Base-by-base conservation (phyloP, 2,113 vertebrate species). In the Macaca nemestrina region DNA sequence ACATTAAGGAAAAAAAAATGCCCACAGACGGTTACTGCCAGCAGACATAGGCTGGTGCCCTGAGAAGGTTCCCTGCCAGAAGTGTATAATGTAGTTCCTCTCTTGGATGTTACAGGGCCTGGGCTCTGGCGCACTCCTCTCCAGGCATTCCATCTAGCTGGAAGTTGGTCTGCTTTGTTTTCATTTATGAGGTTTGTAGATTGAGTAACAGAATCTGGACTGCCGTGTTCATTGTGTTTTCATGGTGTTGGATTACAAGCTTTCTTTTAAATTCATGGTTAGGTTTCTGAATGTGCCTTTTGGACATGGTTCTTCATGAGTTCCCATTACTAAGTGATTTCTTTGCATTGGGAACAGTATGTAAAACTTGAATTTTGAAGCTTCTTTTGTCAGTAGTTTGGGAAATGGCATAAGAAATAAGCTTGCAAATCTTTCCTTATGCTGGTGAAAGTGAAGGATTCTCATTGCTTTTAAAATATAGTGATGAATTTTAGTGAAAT, bases 181-280 rank as follows among this genome's bases (percentile, higher is more conserved):
- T 93, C 86, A n/a, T 83, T 70, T 81, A 59, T 13, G 95, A 92
- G 87, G 82, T 89, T 90, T 80, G 83, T 68, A 93, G 92, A 92
- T 35, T 75, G 92, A 91, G 94, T 73, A 93, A 93, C 86, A 64
- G 86, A 80, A 80, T 92, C 89, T 86, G 86, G 93, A 35, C 68
- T 22, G 35, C 81, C 61, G 93, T 84, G 76, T 57, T 72, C 64
- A 55, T 75, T 72, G 95, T 94, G 67, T 85, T 78, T 92, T 85
- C n/a, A 16, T 79, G 92, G 95, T 76, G 52, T 94, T 61, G 48
- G 64, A 5, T 97, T 91, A 85, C 95, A 43, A 61, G 79, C 38
- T 83, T 93, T 91, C 88, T 94, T 76, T 94, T 87, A 32, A 72
- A 64, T n/a, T 35, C 22, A 14, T 22, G 25, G 35, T 90, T 93